These are phyloP conservation scores for Osmoderma eremita DNA, from an alignment of 2,888 invertebrate species.

Conservation along the genomic window DNA sequence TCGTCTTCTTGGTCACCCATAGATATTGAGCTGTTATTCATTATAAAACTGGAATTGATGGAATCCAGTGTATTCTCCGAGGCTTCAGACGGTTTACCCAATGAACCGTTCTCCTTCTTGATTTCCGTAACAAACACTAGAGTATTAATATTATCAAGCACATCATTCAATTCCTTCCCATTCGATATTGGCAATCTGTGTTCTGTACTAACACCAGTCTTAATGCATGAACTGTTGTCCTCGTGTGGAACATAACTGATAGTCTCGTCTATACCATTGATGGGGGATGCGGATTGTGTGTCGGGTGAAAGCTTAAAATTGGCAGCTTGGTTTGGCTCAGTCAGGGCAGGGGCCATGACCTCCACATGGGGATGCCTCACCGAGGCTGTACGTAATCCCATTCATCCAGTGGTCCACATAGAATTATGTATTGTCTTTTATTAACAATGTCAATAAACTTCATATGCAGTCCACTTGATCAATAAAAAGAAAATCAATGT, in stretches of 20 bases:
- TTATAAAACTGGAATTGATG: slow-evolving; percentile 51
- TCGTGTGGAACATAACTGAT: slow-evolving; percentile 37
- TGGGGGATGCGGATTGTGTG: slow-evolving; percentile 55
- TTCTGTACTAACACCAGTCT: slow-evolving; percentile 35
- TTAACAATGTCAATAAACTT: slow-evolving; percentile 44
- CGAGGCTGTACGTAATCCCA: slow-evolving; percentile 66
- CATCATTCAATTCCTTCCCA: slow-evolving; percentile 45
- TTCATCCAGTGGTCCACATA: slow-evolving; percentile 63
- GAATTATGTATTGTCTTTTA: slow-evolving; percentile 47
- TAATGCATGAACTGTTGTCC: slow-evolving; percentile 28
- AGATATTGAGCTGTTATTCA: slow-evolving; percentile 67
- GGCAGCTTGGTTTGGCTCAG: slow-evolving; percentile 72
- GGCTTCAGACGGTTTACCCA: slow-evolving; percentile 52
- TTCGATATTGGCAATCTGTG: slow-evolving; percentile 39
- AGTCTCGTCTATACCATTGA: slow-evolving; percentile 54
- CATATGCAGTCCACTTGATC: slow-evolving; percentile 45
- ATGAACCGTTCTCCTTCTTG: slow-evolving; percentile 51
- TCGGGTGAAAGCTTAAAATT: slow-evolving; percentile 63
- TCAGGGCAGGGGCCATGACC: slow-evolving; percentile 95
- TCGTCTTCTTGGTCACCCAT: slow-evolving; percentile 68
- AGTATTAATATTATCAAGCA: slow-evolving; percentile 54
- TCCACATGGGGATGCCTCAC: slow-evolving; percentile 71
- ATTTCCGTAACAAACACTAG: slow-evolving; percentile 56
- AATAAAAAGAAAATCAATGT: slow-evolving; percentile 44
- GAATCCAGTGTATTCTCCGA: slow-evolving; percentile 53